Evolutionary conservation across 2,113 vertebrate genomes (phyloP), one percentile per base, ranked within the genome.

Genomic region (Podarcis cretensis): DNA sequence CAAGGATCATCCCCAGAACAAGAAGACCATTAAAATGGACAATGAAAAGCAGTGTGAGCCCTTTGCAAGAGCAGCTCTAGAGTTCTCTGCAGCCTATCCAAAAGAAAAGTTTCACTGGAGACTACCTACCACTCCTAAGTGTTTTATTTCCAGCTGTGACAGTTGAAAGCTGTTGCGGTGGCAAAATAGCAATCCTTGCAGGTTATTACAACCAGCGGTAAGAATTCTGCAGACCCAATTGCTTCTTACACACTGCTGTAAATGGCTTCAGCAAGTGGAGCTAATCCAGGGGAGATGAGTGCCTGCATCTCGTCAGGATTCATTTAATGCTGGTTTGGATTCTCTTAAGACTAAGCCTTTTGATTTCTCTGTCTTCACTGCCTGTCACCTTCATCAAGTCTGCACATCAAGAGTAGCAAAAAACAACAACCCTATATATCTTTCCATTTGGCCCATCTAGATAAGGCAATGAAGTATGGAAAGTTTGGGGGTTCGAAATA

Each of bases 291-390:
- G 74, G 57, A 90, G 81, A 23, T 87, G 90, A 93, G 83, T 91
- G 90, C 94, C 87, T 71, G 66, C 87, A 88, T 89, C 93, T 92
- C 92, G 91, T 40, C 91, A 91, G 94, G 93, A 94, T 90, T 92
- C 92, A 88, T 96, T 95, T 95, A 90, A 83, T 65, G 89, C 92
- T 91, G 90, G 93, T 93, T 95, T 92, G 93, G 93, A 90, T 94
- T 95, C 94, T 92, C 93, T 95, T 94, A 90, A 94, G 88, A 4
- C 88, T 75, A 54, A 32, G 1, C 1, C 92, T 89, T 57, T 87
- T 95, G 83, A 32, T 86, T 94, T 81, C 82, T 81, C 87, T 89
- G 89, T 87, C 84, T 93, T 74, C 80, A 86, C 83, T 91, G 78
- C 4, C 75, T 92, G 92, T 88, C 87, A 68, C 81, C 92, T 90